phyloP scores from a whole-genome alignment of 2,888 invertebrate genomes.

The Icerya purchasi region DNA sequence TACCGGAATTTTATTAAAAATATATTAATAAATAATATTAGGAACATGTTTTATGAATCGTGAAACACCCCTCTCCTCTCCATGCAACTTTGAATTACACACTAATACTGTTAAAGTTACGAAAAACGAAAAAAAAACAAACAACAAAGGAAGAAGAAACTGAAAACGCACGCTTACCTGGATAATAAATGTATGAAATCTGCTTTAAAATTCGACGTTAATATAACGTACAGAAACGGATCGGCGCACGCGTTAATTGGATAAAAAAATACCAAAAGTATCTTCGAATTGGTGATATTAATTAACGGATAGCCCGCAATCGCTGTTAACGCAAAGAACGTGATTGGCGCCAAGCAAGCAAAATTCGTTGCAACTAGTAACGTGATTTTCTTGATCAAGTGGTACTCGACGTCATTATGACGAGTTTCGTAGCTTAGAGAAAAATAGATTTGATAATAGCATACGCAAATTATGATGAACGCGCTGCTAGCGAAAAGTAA shows the following conservation, averaged over 20 bases:
- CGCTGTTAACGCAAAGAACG: slow-evolving; percentile 71
- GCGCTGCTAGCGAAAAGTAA: slow-evolving; percentile 57
- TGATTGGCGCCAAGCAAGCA: slow-evolving; percentile 67
- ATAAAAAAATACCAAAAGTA: slow-evolving; percentile 71
- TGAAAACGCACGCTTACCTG: too few relatives aligned
- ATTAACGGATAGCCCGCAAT: slow-evolving; percentile 64
- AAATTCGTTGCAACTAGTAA: slow-evolving; percentile 66
- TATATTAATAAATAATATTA: too few relatives aligned
- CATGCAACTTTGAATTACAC: too few relatives aligned
- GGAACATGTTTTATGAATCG: too few relatives aligned
- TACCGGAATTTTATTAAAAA: too few relatives aligned
- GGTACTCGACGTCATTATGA: slow-evolving; percentile 37
- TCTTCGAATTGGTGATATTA: slow-evolving; percentile 56
- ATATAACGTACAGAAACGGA: slow-evolving; percentile 75
- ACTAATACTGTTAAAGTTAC: too few relatives aligned
- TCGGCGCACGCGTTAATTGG: slow-evolving; percentile 82
- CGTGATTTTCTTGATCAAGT: slow-evolving; percentile 75
- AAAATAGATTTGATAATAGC: slow-evolving; percentile 68
- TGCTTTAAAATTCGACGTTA: slow-evolving; percentile 65
- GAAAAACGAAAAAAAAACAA: too few relatives aligned
- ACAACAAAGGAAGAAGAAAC: too few relatives aligned
- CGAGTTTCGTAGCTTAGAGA: slow-evolving; percentile 35
- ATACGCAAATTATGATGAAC: slow-evolving; percentile 60
- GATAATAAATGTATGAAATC: slow-evolving; percentile 46
- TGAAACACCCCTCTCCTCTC: too few relatives aligned